Evolutionary conservation across 2,113 vertebrate genomes (phyloP), one percentile per base, ranked within the genome.

Genomic region (Zosterops japonicus): DNA sequence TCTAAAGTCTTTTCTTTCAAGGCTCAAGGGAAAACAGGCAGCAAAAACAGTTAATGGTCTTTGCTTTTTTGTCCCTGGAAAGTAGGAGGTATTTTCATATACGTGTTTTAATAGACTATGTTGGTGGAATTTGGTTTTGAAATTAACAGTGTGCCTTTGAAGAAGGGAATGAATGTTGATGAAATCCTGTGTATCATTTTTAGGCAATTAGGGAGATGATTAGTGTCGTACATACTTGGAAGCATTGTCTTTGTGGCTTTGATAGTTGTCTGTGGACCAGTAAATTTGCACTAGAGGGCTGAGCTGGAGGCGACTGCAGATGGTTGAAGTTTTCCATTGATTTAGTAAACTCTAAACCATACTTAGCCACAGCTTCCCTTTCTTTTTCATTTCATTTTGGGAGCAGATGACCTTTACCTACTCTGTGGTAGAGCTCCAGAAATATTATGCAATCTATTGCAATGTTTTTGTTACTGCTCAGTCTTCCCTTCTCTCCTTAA

Each of bases 331-430:
- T 92, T 94, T 87, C 70, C 18, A 68, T 89, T 94, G 72, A 74
- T 92, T 68, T 90, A 81, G 31, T 93, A 53, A 83, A 74, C 68
- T 86, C 50, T 78, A n/a, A 92, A 78, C 28, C 42, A 41, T 75
- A 11, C 31, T 74, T 67, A 65, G 27, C 44, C 21, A 60, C 52
- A 89, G 60, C 29, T 92, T 93, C 60, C 39, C 78, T 90, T 93
- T 75, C 71, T 92, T 90, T 83, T 52, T 81, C 7, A 27, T 39
- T 81, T 61, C 6, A 10, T 71, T 93, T 90, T 84, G 82, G 85
- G 60, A 86, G 56, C 57, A 71, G 60, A 86, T 80, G 79, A 93
- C 53, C 87, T 95, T 91, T 91, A 92, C 77, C 85, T 83, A 56
- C 85, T 64, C 29, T 44, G 52, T 65, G 82, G 55, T 80, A 88